Evolutionary conservation across 2,797 vertebrate genomes (phyloP).

Genomic region (Brachyrhaphis roseni): DNA sequence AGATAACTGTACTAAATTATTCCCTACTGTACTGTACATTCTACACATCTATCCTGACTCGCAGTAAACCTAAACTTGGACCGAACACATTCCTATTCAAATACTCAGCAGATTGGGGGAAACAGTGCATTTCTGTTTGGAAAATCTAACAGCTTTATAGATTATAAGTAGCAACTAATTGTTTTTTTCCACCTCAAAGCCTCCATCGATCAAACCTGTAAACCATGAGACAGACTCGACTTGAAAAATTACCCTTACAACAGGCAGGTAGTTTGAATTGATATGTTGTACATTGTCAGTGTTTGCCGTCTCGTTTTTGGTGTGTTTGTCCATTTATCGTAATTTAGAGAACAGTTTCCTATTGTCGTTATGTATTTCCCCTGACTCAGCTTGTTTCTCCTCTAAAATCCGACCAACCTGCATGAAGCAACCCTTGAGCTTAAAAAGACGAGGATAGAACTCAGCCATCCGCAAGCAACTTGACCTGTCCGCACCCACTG

Average conservation of each 20-base stretch:
- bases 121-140: neutral
- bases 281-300: neutral
- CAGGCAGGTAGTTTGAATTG: neutral
- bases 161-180: slow-evolving; percentile 6
- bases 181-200: neutral
- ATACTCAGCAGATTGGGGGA: neutral
- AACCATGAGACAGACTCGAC: neutral
- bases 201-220: slow-evolving; percentile 1
- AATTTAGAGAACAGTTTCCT: neutral
- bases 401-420: neutral
- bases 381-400: neutral
- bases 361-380: neutral
- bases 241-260: neutral
- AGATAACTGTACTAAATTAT: neutral
- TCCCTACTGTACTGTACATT: neutral
- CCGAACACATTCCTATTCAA: neutral
- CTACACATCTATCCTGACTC: neutral
- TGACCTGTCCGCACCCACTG: slow-evolving; percentile 17
- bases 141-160: neutral
- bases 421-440: neutral
- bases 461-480: slow-evolving; percentile 7
- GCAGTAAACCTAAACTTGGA: neutral
- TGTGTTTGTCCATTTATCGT: neutral
- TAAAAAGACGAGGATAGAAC: slow-evolving; percentile 30
- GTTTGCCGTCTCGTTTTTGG: neutral